Evolutionary conservation across 2,113 vertebrate species (phyloP), one percentile per base, ranked within the genome.

Genomic region (Barbus barbus): DNA sequence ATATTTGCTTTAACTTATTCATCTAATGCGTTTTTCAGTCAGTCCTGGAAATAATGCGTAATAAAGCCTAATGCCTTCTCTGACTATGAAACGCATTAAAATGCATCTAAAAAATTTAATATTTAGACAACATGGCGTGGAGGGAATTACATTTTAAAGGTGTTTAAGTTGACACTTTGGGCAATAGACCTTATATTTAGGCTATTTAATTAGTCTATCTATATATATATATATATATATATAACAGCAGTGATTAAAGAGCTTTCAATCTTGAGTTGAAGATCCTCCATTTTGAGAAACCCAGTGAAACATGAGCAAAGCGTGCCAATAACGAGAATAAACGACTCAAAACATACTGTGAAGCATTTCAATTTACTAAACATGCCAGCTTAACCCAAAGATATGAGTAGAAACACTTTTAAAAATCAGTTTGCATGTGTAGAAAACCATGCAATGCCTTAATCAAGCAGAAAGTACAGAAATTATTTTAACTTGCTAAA

Each of bases 231-330:
- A n/a, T n/a, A n/a, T n/a, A n/a, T n/a, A n/a, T n/a, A n/a, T n/a
- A n/a, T n/a, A n/a, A n/a, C n/a, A n/a, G 3, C 31, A 31, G 3
- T 31, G 31, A 31, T 31, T 31, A 31, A 31, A 31, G n/a, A 31
- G 26, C 41, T n/a, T 48, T 41, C 51, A 65, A 72, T 65, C 41
- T 80, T 80, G 24, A 80, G 38, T 9, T 63, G 77, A 74, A 81
- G 81, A 83, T 71, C 87, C 87, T 85, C 87, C 87, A 88, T 88
- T 88, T 88, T 88, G 84, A 88, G 84, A 71, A 51, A 58, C 38
- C 22, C 26, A 48, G 26, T 76, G 81, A 72, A 22, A 76, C 22
- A 14, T 24, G 24, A 51, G 78, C 38, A 81, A 81, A 67, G 78
- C 61, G 61, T 61, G 78, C 78, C 60, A 81, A 28, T 7, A n/a